Conservation (phyloP, 2,797 vertebrate genomes). For the Argya squamiceps region DNA sequence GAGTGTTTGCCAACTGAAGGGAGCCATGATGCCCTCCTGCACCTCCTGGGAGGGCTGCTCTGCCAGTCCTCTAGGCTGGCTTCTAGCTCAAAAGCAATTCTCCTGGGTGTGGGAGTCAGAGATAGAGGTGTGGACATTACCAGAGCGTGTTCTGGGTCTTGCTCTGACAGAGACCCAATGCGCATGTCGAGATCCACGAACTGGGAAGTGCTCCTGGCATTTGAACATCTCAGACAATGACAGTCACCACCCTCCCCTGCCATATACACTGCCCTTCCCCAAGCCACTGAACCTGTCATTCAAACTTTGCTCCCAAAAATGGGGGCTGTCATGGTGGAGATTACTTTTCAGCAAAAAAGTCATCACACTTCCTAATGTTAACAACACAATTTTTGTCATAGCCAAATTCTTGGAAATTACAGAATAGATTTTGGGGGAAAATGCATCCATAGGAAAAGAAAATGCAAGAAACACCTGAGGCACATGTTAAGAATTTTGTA, state of each 20-base stretch:
- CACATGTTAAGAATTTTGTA: not conserved
- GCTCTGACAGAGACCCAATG: not conserved
- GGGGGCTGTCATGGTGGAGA: not conserved
- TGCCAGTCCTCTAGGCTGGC: not conserved
- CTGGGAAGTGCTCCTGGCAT: not conserved
- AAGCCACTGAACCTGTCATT: not conserved
- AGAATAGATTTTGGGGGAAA: not conserved
- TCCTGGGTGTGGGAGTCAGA: not conserved
- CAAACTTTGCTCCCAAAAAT: not conserved
- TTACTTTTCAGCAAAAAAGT: not conserved
- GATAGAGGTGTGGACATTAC: not conserved
- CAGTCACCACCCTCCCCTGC: not conserved
- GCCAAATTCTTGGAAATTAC: not conserved
- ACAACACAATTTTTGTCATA: not conserved
- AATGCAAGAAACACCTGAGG: not conserved
- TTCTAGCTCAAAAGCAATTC: not conserved
- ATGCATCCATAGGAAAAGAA: not conserved
- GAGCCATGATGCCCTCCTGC: accelerated
- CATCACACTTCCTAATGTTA: not conserved
- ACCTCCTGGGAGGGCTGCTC: not conserved
- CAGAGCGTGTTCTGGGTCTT: not conserved
- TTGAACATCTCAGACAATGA: not conserved
- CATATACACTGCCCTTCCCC: accelerated
- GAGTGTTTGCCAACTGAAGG: not conserved
- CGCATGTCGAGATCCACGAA: not conserved